Conservation (phyloP, 2,113 vertebrate genomes). For the Agapornis roseicollis region DNA sequence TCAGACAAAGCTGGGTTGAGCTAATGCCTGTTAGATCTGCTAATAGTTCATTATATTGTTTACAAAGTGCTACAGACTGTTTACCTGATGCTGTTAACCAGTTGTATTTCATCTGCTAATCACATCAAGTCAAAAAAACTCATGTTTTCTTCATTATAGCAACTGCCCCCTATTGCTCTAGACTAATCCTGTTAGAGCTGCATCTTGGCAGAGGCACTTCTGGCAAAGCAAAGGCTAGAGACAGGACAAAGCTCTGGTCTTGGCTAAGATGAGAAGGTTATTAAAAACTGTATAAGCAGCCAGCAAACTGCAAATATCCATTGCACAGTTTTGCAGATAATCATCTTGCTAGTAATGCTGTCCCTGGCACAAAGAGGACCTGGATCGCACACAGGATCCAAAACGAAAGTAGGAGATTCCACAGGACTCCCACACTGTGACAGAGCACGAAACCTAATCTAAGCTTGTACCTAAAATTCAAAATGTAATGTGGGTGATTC, state of each 20-base stretch:
- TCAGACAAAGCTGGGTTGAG: background rate
- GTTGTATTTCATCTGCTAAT: background rate
- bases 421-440: background rate
- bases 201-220: conserved; percentile 21
- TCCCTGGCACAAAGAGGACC: background rate
- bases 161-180: background rate
- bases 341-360: background rate
- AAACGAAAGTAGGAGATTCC: background rate
- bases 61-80: background rate
- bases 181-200: conserved; percentile 30
- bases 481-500: background rate
- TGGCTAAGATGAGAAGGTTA: conserved; percentile 35
- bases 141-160: conserved; percentile 1
- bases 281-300: background rate
- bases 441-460: background rate
- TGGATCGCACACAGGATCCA: background rate
- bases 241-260: background rate
- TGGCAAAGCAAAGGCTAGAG: background rate
- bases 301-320: conserved; percentile 1
- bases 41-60: background rate
- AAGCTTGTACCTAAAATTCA: background rate
- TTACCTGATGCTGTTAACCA: background rate
- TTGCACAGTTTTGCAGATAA: background rate
- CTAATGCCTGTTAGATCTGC: background rate
- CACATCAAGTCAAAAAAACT: background rate